Evolutionary conservation across 1,140 invertebrate species (phyloP).

Genomic region (Telenomus remus): DNA sequence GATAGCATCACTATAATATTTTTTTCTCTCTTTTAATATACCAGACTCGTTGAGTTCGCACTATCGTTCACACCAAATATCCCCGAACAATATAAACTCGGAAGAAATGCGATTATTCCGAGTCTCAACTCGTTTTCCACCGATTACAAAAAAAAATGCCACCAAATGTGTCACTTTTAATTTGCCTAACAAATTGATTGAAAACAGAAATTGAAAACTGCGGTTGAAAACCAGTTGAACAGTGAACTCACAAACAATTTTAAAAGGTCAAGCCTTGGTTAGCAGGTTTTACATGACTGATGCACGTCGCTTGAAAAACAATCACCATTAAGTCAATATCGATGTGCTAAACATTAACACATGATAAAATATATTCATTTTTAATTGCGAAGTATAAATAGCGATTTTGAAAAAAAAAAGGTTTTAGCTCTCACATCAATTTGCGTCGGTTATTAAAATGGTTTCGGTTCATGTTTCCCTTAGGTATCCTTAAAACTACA

Average conservation of each 20-base stretch:
- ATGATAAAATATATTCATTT: no score
- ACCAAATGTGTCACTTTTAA: no score
- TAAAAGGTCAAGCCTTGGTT: not conserved
- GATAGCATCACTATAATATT: conserved; percentile 25
- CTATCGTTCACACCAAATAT: conserved; percentile 5
- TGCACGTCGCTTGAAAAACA: conserved; percentile 2
- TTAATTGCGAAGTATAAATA: no score
- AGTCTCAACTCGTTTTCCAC: no score
- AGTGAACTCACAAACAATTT: not conserved
- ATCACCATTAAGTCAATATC: conserved; percentile 33
- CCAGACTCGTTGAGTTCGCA: not conserved
- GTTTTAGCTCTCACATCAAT: not conserved
- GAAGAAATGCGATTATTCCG: no score
- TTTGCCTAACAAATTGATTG: no score
- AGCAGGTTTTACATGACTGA: conserved; percentile 28
- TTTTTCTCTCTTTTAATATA: conserved; percentile 17
- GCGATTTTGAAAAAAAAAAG: not conserved
- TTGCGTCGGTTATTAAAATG: not conserved
- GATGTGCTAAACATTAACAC: conserved; percentile 46
- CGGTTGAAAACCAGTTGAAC: not conserved
- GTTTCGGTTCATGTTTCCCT: conserved; percentile 1
- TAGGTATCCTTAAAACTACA: conserved; percentile 24
- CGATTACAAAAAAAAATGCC: no score
- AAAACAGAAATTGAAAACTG: no score
- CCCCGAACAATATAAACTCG: no score